Evolutionary conservation across 1,140 invertebrate species (phyloP), one percentile per base, ranked within the genome.

Genomic region (Saccostrea cuccullata): DNA sequence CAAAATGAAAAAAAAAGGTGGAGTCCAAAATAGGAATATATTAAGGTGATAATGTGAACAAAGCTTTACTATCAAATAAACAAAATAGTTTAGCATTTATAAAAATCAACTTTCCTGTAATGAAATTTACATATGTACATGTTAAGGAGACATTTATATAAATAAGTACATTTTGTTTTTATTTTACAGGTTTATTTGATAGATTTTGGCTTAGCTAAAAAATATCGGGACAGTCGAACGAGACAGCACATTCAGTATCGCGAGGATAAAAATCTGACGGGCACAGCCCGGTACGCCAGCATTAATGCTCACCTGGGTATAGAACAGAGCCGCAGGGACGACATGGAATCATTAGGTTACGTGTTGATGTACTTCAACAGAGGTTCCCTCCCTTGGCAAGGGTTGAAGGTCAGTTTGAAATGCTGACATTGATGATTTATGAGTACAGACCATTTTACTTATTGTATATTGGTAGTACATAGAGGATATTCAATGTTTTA

Each of bases 231-330:
- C 94, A 96, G 97, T 90, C 97, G 97, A 92, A 97, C 98, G 87
- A 96, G 98, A 92, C 94, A 96, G 88, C 98, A 99, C 95, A 99
- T 99, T 95, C 94, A 96, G 5, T 99, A 99, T 94, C 97, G 98
- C 94, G 98, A 99, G 95, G 98, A 99, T 93, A 99, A 99, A 96
- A 99, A 99, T 96, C 96, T 99, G 88, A 99, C 98, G 60, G 98
- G 98, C 9, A 99, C 98, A 60, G 98, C 98, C 47, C 96, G 98
- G 92, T 99, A 99, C 96, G 98, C 98, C 83, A 94, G 94, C 88
- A 95, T 99, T 91, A 99, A 99, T 95, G 98, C 98, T 90, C 98
- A 99, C 95, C 96, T 99, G 92, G 98, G 98, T 91, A 96, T 96
- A 91, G 95, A 95, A 89, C 95, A 96, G 86, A 95, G 96, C 93